These are phyloP conservation scores for Alentia gelatinosa DNA, from an alignment of 2,888 invertebrate species.

Conservation along the genomic window DNA sequence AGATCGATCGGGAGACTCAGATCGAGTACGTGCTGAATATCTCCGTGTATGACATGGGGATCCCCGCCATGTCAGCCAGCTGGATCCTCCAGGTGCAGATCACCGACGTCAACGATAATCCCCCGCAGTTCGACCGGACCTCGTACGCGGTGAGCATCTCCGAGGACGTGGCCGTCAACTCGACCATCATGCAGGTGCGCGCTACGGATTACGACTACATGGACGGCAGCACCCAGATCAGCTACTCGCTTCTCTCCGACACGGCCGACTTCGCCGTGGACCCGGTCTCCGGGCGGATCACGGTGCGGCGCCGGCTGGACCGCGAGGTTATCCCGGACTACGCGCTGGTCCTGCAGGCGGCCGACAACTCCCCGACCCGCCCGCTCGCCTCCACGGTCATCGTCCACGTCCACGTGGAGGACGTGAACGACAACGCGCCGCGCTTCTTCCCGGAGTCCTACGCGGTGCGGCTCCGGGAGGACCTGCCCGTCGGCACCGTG, in stretches of 20 bases:
- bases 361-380: constrained; percentile 41
- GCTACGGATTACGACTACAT: constrained; percentile 91
- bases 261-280: constrained; percentile 60
- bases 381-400: constrained; percentile 90
- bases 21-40: constrained; percentile 92
- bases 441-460: constrained; percentile 57
- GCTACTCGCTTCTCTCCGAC: constrained; percentile 58
- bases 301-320: constrained; percentile 53
- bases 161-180: constrained; percentile 94
- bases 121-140: constrained; percentile 54
- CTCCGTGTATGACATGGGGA: constrained; percentile 84
- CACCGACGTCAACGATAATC: constrained; percentile 88
- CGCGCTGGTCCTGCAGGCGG: constrained; percentile 57
- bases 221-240: constrained; percentile 55
- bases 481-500: constrained; percentile 92
- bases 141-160: constrained; percentile 86
- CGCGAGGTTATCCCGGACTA: constrained; percentile 55
- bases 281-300: constrained; percentile 53
- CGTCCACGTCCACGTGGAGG: constrained; percentile 92
- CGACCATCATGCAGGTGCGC: constrained; percentile 91
- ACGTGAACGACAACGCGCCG: constrained; percentile 86
- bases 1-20: constrained; percentile 82
- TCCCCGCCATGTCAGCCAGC: constrained; percentile 86
- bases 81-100: constrained; percentile 89
- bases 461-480: constrained; percentile 92